Conservation (phyloP, 1,140 invertebrate genomes). For the Campoletis sonorensis region DNA sequence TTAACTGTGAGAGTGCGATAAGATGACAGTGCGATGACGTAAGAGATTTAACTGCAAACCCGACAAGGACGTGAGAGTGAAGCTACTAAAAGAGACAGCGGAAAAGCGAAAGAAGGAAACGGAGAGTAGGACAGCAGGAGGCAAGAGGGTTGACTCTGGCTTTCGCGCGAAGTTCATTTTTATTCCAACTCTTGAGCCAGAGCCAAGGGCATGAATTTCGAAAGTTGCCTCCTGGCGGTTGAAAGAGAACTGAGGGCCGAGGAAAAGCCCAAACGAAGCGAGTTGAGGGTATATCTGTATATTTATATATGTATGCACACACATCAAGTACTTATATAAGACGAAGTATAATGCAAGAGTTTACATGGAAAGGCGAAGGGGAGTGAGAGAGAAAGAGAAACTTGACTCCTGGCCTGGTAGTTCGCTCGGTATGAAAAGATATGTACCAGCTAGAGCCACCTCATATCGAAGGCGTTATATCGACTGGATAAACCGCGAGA, state of each 20-base stretch:
- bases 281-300: background rate
- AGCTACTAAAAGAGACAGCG: background rate
- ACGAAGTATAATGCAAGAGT: conserved; percentile 43
- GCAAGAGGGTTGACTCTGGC: conserved; percentile 34
- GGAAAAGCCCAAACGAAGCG: conserved; percentile 17
- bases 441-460: conserved; percentile 61
- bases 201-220: conserved; percentile 52
- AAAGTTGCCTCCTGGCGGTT: conserved; percentile 45
- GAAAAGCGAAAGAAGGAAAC: background rate
- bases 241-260: conserved; percentile 24
- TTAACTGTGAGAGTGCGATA: background rate
- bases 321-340: conserved; percentile 25
- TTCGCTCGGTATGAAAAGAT: conserved; percentile 60
- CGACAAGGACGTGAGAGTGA: background rate
- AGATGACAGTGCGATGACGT: conserved; percentile 8
- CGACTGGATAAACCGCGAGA: conserved; percentile 69
- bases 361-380: conserved; percentile 39
- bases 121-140: conserved; percentile 1
- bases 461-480: conserved; percentile 72
- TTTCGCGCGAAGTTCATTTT: conserved; percentile 48
- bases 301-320: conserved; percentile 1
- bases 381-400: conserved; percentile 40
- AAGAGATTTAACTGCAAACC: conserved; percentile 7
- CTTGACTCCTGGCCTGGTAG: conserved; percentile 45
- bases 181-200: conserved; percentile 49